phyloP scores from a whole-genome alignment of 2,113 vertebrate genomes.

The Aspiorhynchus laticeps region DNA sequence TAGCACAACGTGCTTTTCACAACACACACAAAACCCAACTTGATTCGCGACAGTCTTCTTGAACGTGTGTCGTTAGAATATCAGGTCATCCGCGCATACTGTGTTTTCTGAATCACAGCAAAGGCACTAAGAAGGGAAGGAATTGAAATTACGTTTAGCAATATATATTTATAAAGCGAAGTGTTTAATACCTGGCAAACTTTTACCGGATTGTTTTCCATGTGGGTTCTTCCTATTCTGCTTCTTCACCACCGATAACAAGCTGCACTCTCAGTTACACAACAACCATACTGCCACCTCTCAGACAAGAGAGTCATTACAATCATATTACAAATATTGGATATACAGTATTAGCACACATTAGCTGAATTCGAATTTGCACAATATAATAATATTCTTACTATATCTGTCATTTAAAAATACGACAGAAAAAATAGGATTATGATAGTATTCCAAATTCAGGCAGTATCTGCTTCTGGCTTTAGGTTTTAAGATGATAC shows the following conservation, averaged over 20 bases:
- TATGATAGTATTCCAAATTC: not conserved
- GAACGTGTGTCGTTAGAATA: not conserved
- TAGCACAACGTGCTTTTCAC: not conserved
- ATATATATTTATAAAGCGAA: not conserved
- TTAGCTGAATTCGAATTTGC: not conserved
- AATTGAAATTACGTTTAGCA: not conserved
- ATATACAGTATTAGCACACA: not conserved
- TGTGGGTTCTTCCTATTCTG: not conserved
- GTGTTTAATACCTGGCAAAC: not conserved
- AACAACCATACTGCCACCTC: not conserved
- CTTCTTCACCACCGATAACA: not conserved
- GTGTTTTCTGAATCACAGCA: not conserved
- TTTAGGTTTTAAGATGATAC: not conserved
- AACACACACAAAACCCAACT: not conserved
- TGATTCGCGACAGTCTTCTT: not conserved
- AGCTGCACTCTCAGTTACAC: not conserved
- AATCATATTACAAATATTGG: not conserved
- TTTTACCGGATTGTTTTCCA: not conserved
- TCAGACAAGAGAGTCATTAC: not conserved
- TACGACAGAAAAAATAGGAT: not conserved
- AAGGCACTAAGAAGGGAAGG: not conserved
- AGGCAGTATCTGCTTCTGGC: not conserved
- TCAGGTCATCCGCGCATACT: not conserved
- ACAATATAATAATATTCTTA: not conserved
- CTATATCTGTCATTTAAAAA: not conserved